Base-by-base conservation (phyloP, 1,140 invertebrate genomes). In the Lucilia cuprina region DNA sequence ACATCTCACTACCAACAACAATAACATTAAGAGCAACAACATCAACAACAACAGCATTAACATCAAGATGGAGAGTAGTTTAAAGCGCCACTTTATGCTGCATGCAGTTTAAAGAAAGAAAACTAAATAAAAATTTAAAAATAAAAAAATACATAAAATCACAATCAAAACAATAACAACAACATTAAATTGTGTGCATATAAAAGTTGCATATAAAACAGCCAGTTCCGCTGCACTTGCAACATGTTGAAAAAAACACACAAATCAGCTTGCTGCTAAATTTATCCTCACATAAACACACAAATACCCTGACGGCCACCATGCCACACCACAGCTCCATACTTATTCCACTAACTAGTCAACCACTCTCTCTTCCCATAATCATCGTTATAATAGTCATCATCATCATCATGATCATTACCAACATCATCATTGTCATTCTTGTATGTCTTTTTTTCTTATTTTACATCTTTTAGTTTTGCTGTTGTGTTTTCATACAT, bases 161-260 rank as follows among this genome's bases (percentile, higher is more conserved):
- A 49, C n/a, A 80, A 78, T n/a, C 17, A 78, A 35, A 41, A 41
- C 75, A 41, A 80, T 13, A 80, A 25, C 41, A 49, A 80, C 41
- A 80, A 80, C 19, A 49, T 7, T 49, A 21, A 80, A 19, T 80
- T 80, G 19, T 70, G 65, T 70, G 65, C 65, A 70, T 70, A 21
- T 60, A 60, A 60, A 60, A 60, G 55, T 60, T 60, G n/a, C 55
- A 17, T 60, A 17, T 49, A 49, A 47, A 80, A 49, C 77, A 50
- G 41, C 77, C 41, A 80, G 77, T 80, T 80, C 77, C 77, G 77
- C 77, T 80, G 77, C 77, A 80, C 77, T 80, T 80, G 77, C 35
- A 41, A 35, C 17, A 17, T 3, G n/a, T 17, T n/a, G 14, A 60
- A 60, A 17, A 60, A 60, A 60, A 60, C 1, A 10, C 0, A 21